Percentiles rank a stretch among this genome's conserved stretches.
These are phyloP conservation scores for Fringilla coelebs DNA, from an alignment of 2,797 vertebrate species.

Conservation along the genomic window DNA sequence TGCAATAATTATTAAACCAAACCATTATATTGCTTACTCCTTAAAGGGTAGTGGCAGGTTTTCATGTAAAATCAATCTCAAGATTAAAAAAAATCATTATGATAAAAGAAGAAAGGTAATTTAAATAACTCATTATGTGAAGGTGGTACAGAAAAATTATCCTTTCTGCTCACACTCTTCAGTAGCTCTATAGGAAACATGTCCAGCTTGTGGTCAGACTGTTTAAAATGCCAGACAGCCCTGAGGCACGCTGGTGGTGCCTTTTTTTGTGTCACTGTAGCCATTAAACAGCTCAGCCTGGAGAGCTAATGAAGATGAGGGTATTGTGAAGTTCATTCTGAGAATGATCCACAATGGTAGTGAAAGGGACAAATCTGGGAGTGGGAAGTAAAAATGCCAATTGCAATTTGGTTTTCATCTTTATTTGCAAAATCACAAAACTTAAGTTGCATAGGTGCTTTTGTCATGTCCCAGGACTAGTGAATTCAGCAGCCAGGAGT, in stretches of 20 bases:
- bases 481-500: background rate
- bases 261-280: conserved; percentile 7
- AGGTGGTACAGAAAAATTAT: background rate
- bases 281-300: background rate
- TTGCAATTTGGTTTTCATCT: background rate
- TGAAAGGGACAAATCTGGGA: background rate
- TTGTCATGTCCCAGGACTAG: rapidly evolving
- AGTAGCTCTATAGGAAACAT: background rate
- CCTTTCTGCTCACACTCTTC: background rate
- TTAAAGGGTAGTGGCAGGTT: conserved; percentile 9
- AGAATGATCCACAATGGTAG: background rate
- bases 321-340: background rate
- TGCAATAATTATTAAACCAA: conserved; percentile 64
- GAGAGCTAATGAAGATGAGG: background rate
- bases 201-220: background rate
- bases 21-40: background rate
- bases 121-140: conserved; percentile 11
- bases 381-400: background rate
- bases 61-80: conserved; percentile 36
- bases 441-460: background rate
- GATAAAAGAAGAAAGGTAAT: background rate
- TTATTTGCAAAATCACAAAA: background rate
- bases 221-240: background rate
- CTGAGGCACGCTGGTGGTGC: background rate
- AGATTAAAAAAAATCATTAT: conserved; percentile 9